phyloP scores from a whole-genome alignment of 2,888 invertebrate species.

The Drosophila lutescens region DNA sequence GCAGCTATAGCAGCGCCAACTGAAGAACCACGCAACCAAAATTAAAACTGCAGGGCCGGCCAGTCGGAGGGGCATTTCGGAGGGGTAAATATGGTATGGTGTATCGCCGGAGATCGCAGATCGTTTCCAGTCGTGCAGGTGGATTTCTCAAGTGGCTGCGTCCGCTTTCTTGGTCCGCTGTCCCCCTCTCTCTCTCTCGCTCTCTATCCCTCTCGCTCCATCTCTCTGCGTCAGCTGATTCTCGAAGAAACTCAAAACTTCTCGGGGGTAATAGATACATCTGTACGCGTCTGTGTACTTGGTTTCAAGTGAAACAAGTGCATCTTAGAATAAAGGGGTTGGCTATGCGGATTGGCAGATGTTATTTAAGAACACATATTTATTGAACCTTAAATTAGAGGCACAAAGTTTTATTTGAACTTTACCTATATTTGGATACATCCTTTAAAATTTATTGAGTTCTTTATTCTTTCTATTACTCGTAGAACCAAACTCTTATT shows the following conservation, averaged over 20 bases:
- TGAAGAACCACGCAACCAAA: constrained; percentile 63
- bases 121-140: constrained; percentile 68
- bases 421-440: too few relatives aligned
- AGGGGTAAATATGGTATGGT: neutral
- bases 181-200: neutral
- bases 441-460: too few relatives aligned
- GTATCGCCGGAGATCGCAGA: constrained; percentile 59
- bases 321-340: constrained; percentile 16
- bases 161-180: constrained; percentile 58
- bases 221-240: constrained; percentile 16
- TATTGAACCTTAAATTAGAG: too few relatives aligned
- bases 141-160: constrained; percentile 79
- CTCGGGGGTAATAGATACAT: constrained; percentile 44
- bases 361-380: neutral
- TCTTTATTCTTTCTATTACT: too few relatives aligned
- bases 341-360: constrained; percentile 12
- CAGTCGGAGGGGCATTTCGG: constrained; percentile 8
- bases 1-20: constrained; percentile 41
- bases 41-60: constrained; percentile 58
- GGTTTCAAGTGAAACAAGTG: constrained; percentile 57
- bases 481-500: too few relatives aligned
- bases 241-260: constrained; percentile 36
- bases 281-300: constrained; percentile 24
- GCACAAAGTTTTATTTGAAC: too few relatives aligned
- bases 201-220: neutral